Evolutionary conservation across 2,797 vertebrate genomes (phyloP).

Genomic region (Natrix natrix): DNA sequence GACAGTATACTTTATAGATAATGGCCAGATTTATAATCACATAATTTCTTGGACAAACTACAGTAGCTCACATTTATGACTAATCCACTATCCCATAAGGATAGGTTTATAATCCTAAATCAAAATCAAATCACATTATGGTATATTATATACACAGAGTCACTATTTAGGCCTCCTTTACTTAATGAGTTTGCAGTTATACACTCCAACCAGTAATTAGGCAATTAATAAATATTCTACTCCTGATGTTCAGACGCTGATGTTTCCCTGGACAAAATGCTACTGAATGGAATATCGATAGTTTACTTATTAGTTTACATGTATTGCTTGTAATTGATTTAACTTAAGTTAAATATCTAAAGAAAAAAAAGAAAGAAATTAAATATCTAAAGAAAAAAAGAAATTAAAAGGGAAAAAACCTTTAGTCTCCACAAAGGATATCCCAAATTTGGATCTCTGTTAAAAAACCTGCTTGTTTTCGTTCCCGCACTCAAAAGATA

Average conservation of each 20-base stretch:
- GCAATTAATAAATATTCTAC: constrained; percentile 18
- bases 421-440: constrained; percentile 97
- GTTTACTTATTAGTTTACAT: background rate
- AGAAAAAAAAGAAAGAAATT: background rate
- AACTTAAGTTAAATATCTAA: background rate
- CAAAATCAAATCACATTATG: background rate
- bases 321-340: constrained; percentile 8
- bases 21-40: background rate
- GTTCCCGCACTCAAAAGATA: constrained; percentile 97
- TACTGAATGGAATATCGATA: background rate
- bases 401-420: constrained; percentile 67
- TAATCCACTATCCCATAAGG: background rate
- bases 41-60: background rate
- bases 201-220: constrained; percentile 25
- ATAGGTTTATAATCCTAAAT: background rate
- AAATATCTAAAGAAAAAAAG: background rate
- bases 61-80: background rate
- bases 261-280: background rate
- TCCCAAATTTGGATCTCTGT: constrained; percentile 92
- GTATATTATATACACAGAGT: background rate
- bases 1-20: background rate
- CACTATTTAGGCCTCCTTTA: background rate
- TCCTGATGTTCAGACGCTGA: constrained; percentile 1
- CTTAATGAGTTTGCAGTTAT: background rate
- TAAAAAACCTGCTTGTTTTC: constrained; percentile 98